phyloP scores from a whole-genome alignment of 1,140 invertebrate genomes.

The Mamestra configurata region DNA sequence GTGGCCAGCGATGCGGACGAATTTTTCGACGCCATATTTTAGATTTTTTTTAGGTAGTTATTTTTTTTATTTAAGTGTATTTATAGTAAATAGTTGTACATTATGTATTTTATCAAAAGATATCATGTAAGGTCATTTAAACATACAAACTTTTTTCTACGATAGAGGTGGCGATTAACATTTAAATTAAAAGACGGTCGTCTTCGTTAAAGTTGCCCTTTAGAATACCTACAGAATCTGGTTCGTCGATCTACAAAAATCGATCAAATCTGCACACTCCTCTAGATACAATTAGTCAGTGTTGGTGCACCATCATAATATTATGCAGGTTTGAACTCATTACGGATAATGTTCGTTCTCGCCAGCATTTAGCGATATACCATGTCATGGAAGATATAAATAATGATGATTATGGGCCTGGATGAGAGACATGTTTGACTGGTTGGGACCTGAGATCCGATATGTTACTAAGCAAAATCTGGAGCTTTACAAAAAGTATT shows the following conservation, averaged over 20 bases:
- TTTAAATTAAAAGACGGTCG: too few species aligned
- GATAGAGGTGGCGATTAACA: too few species aligned
- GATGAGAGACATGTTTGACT: not conserved
- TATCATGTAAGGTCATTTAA: too few species aligned
- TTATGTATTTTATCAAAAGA: too few species aligned
- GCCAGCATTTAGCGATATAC: constrained; percentile 18
- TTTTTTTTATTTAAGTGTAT: too few species aligned
- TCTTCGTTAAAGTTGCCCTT: too few species aligned
- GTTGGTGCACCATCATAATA: constrained; percentile 26
- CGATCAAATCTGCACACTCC: not conserved
- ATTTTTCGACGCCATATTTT: too few species aligned
- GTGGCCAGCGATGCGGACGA: too few species aligned
- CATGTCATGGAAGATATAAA: constrained; percentile 1
- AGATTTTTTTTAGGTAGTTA: too few species aligned
- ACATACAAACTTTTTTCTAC: too few species aligned
- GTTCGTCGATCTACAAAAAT: not conserved
- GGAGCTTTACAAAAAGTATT: not conserved
- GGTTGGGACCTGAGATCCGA: not conserved
- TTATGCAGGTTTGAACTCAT: constrained; percentile 32
- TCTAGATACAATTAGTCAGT: constrained; percentile 1
- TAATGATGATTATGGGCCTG: constrained; percentile 8
- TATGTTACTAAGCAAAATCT: not conserved
- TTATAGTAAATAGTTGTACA: too few species aligned
- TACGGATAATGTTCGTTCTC: constrained; percentile 23
- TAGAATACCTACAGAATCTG: too few species aligned